These are phyloP conservation scores for Spilarctia lutea DNA, from an alignment of 2,888 invertebrate species.

Conservation along the genomic window DNA sequence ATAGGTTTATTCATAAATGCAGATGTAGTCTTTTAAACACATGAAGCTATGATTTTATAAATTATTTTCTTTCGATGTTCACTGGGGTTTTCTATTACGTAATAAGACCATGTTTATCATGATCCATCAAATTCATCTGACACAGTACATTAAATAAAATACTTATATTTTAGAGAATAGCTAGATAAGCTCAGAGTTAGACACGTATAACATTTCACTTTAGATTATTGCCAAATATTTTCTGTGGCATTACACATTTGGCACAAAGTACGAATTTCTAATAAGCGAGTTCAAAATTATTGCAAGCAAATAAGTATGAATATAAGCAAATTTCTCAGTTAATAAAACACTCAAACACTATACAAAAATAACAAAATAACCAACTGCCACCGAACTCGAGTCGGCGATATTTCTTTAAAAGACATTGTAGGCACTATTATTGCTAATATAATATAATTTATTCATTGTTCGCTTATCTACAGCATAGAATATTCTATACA, in stretches of 20 bases:
- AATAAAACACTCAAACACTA: conserved; percentile 79
- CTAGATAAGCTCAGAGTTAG: conserved; percentile 69
- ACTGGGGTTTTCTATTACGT: conserved; percentile 9
- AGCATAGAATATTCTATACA: conserved; percentile 83
- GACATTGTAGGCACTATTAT: conserved; percentile 85
- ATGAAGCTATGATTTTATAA: conserved; percentile 32
- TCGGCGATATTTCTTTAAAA: conserved; percentile 79
- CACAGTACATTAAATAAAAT: conserved; percentile 42
- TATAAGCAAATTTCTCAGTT: conserved; percentile 60
- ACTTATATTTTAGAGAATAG: conserved; percentile 54
- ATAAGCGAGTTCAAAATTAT: conserved; percentile 57
- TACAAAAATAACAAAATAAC: conserved; percentile 80
- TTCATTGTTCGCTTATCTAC: conserved; percentile 78
- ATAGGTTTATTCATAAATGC: conserved; percentile 47
- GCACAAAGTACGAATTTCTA: conserved; percentile 71
- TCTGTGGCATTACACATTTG: conserved; percentile 74
- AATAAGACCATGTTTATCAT: not conserved
- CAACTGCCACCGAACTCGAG: conserved; percentile 68
- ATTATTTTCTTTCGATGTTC: conserved; percentile 19
- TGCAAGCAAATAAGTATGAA: conserved; percentile 59
- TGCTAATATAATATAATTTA: conserved; percentile 85
- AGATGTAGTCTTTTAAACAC: conserved; percentile 45
- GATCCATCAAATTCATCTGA: conserved; percentile 29
- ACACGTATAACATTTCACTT: conserved; percentile 56
- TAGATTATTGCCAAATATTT: conserved; percentile 68